Evolutionary conservation across 1,140 invertebrate species (phyloP).

Genomic region (Sinonovacula constricta): DNA sequence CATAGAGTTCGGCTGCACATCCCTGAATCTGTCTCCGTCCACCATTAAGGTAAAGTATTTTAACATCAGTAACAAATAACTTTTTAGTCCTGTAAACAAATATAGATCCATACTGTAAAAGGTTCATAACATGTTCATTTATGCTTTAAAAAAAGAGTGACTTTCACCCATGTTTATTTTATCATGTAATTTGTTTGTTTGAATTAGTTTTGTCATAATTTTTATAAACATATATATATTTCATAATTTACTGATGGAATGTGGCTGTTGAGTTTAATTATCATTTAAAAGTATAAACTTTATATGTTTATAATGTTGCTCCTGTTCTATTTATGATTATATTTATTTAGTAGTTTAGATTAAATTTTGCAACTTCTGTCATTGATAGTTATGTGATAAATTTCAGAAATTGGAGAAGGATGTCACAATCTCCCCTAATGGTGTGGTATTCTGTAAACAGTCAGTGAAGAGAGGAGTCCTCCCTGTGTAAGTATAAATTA

Average conservation of each 20-base stretch:
- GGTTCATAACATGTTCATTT: neutral
- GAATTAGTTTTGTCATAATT: neutral
- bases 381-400: conserved; percentile 6
- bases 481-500: conserved; percentile 80
- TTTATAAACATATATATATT: neutral
- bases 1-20: conserved; percentile 82
- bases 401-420: conserved; percentile 80
- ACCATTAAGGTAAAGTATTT: conserved; percentile 77
- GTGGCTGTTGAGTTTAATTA: neutral
- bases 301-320: neutral
- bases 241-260: neutral
- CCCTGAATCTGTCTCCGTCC: conserved; percentile 80
- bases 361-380: neutral
- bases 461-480: conserved; percentile 90
- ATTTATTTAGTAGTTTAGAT: neutral
- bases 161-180: neutral
- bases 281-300: neutral
- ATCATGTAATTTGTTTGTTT: neutral
- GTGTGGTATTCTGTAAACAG: conserved; percentile 93
- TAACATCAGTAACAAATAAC: neutral
- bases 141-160: too few species aligned
- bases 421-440: conserved; percentile 94
- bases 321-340: neutral
- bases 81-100: neutral
- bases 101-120: neutral